Evolutionary conservation across 2,888 invertebrate species (phyloP), one percentile per base, ranked within the genome.

Genomic region (Argyra leucocephala): DNA sequence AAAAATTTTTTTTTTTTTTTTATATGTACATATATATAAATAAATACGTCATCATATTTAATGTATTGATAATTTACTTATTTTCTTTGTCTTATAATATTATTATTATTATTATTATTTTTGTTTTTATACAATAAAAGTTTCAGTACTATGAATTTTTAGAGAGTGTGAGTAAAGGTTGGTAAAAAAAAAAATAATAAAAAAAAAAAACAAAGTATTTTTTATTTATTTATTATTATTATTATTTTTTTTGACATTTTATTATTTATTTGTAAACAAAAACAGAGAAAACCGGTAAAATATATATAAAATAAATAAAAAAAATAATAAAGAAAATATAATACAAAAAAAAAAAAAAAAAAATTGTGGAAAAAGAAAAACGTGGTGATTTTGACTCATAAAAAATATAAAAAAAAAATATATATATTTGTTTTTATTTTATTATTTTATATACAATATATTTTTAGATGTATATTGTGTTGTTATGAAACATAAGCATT

Each of bases 221-320:
- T n/a, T n/a, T n/a, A n/a, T n/a, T n/a, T n/a, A n/a, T n/a, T n/a
- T n/a, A n/a, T n/a, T 10, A 6, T 1, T 6, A 4, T 7, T 31
- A 10, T 31, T 31, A 10, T 31, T 31, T 31, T 48, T 48, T 48
- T 48, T 48, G 48, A 48, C 48, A 48, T 48, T 48, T 48, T 48
- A 48, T 48, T 48, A 48, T 48, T 48, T 48, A 48, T 48, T 48
- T 48, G 48, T 48, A 48, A 48, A 48, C 48, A 48, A 48, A 48
- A 15, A 48, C 18, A 12, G 48, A 48, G 18, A 48, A 48, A 48
- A 15, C 48, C 18, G 48, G 12, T 18, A 48, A 48, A 48, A 31
- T 9, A n/a, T 18, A 48, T 15, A 12, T 18, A 18, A 48, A 18
- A 48, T 31, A 48, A 18, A 37, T 12, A 12, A 48, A 48, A 18